These are phyloP conservation scores for Scolopax rusticola DNA, from an alignment of 2,797 vertebrate genomes.

Conservation along the genomic window DNA sequence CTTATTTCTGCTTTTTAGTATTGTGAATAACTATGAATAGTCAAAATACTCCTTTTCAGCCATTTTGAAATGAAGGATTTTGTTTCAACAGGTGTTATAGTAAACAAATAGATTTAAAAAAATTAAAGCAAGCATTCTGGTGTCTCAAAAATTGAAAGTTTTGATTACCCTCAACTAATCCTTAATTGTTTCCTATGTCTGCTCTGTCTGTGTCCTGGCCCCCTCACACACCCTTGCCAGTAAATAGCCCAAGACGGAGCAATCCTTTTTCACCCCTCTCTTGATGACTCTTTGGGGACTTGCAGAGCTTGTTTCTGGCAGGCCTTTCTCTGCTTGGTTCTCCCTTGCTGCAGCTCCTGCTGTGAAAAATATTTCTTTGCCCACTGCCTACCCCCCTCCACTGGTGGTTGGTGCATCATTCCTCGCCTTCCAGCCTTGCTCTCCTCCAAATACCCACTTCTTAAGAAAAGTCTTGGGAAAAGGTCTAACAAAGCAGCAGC, in stretches of 20 bases:
- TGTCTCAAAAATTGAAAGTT: neutral
- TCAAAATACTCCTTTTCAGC: neutral
- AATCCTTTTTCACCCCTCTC: neutral
- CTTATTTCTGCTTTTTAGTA: neutral
- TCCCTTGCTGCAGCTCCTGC: neutral
- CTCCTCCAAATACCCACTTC: neutral
- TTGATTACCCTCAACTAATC: neutral
- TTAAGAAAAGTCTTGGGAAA: neutral
- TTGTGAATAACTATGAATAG: neutral
- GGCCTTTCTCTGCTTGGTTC: rapidly evolving
- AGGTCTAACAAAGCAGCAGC: neutral
- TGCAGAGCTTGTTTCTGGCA: neutral
- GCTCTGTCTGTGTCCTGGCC: neutral
- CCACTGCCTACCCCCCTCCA: neutral
- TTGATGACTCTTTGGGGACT: neutral
- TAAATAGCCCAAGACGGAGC: neutral
- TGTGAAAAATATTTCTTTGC: neutral
- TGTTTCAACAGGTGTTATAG: neutral
- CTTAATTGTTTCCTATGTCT: neutral
- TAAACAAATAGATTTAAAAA: neutral
- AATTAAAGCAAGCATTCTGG: neutral
- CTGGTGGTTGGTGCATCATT: rapidly evolving
- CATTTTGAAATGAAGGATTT: neutral
- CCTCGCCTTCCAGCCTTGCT: neutral
- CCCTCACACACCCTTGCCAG: neutral